Evolutionary conservation across 2,113 vertebrate species (phyloP).

Genomic region (Tringa solitaria): DNA sequence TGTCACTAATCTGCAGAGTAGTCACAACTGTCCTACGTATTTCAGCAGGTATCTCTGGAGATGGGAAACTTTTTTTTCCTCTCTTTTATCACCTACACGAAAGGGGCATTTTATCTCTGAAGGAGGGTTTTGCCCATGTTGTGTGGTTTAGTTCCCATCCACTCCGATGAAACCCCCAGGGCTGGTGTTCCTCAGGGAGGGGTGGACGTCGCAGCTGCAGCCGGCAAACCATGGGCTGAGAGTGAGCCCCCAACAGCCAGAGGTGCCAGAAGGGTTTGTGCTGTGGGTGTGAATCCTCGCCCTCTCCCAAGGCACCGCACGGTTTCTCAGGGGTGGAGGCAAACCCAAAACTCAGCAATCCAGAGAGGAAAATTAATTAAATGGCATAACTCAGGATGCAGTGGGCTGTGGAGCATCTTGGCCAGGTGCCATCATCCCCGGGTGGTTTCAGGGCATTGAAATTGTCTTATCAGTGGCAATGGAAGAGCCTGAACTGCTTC

Average conservation of each 20-base stretch:
- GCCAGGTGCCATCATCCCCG: not conserved
- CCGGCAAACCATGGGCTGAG: not conserved
- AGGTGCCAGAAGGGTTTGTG: not conserved
- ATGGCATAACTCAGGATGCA: fast-evolving
- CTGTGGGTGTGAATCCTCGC: not conserved
- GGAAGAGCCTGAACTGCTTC: not conserved
- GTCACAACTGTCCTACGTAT: not conserved
- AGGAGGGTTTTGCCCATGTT: not conserved
- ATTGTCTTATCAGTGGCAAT: not conserved
- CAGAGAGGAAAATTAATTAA: not conserved
- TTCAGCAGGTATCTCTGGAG: conserved; percentile 33
- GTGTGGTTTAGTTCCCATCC: not conserved
- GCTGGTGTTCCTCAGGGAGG: not conserved
- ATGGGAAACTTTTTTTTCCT: not conserved
- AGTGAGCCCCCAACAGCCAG: not conserved
- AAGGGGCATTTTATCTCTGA: not conserved
- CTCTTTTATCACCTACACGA: not conserved
- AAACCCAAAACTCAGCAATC: not conserved
- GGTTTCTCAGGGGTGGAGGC: not conserved
- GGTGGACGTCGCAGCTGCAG: not conserved
- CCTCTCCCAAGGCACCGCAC: not conserved
- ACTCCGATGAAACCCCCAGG: not conserved
- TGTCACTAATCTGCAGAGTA: not conserved
- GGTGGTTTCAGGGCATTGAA: not conserved
- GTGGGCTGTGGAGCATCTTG: not conserved